Conservation (phyloP, 2,888 invertebrate species). For the Epicampocera succincta region DNA sequence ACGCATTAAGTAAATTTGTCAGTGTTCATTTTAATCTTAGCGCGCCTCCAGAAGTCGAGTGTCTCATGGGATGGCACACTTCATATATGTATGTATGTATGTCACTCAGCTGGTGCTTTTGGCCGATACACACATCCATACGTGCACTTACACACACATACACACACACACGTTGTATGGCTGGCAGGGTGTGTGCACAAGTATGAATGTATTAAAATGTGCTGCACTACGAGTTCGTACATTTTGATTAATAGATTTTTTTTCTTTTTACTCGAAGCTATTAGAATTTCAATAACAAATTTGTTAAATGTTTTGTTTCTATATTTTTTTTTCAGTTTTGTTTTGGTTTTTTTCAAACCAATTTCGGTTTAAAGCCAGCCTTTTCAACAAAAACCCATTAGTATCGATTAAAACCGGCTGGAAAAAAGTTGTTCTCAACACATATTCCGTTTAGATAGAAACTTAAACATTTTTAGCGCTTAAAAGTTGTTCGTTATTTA, state of each 20-base stretch:
- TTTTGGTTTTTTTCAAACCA: neutral
- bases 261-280: conserved; percentile 29
- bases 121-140: neutral
- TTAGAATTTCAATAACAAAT: conserved; percentile 30
- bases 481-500: conserved; percentile 20
- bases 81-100: no score
- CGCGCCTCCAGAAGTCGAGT: neutral
- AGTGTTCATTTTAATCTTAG: neutral
- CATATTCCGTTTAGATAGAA: conserved; percentile 7
- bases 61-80: neutral
- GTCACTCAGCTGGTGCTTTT: neutral
- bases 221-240: no score
- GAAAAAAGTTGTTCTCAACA: conserved; percentile 33
- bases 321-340: neutral
- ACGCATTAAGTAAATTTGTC: no score
- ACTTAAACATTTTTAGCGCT: conserved; percentile 9
- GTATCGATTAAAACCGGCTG: conserved; percentile 47
- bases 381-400: conserved; percentile 39
- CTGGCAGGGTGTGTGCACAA: neutral
- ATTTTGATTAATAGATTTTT: neutral
- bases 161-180: no score
- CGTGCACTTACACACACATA: no score
- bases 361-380: conserved; percentile 35
- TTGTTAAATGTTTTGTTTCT: conserved; percentile 1
- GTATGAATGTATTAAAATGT: neutral